Base-by-base conservation (phyloP, 2,888 invertebrate species). In the Allophyes oxyacanthae region DNA sequence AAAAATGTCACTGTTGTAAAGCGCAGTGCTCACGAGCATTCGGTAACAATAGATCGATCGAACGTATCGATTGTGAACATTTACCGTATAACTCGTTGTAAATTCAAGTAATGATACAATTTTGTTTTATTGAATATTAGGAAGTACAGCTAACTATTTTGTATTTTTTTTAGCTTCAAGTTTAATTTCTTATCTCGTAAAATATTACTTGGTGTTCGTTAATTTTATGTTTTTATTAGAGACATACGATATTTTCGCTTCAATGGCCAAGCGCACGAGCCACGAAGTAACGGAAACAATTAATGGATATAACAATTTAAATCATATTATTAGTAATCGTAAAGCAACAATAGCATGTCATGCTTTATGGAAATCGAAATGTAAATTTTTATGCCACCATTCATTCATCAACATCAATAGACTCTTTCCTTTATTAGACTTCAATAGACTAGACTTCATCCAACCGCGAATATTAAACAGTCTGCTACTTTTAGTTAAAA, bases 1-100 rank as follows among this genome's bases (percentile, higher is more conserved):
- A 79, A 81, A 79, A 79, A 62, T 80, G 81, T 76, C 75, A 78
- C 72, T 58, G 44, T 20, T 62, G 54, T 78, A 62, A 79, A 60
- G 75, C 57, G 44, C 9, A 46, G 71, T 69, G 48, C 46, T 62
- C 62, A 75, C 64, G 38, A 40, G 28, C 11, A 44, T 10, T 50
- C 20, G 32, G 30, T 50, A 37, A 13, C 9, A 26, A 40, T 57
- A 30, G 37, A 64, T 51, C 4, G 36, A 48, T n/a, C 20, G 9
- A 5, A 32, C 6, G 4, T 11, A 54, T 50, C 36, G 50, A 67
- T 53, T 34, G 30, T 46, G 9, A 30, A 28, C 33, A 6, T 25
- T 43, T 37, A 65, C n/a, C n/a, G n/a, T n/a, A n/a, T 30, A 13
- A 34, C 38, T 51, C 28, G 30, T 28, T 1, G 32, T 48, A 8